Evolutionary conservation across 2,797 vertebrate genomes (phyloP), one percentile per base, ranked within the genome.

Genomic region (Sebastes cheni): DNA sequence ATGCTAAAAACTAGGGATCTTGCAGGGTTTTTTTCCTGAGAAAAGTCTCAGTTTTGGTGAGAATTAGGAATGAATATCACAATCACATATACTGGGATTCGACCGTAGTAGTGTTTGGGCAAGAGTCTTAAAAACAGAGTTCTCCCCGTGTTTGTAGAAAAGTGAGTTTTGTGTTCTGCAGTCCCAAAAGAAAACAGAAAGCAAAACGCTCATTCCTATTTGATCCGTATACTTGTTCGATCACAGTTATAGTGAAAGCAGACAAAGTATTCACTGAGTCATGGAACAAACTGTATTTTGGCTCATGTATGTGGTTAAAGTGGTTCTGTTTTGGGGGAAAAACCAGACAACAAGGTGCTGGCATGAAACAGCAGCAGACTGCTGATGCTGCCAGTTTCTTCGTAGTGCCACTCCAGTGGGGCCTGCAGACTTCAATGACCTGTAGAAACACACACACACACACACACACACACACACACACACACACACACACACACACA

Each of bases 271-370:
- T 81, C 54, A 76, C 32, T 79, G 85, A 88, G 58, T 86, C 87
- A 85, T 71, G 46, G 82, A 77, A 83, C 68, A 83, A 67, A 83
- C 39, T 81, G 79, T 68, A 58, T 79, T 88, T 80, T 90, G 84
- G 77, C 74, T 76, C 55, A 25, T 29, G 23, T 55, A 52, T 64
- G 13, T 60, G 25, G 39, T 77, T 64, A 42, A 65, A 70, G 75
- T 61, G 36, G 32, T 75, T 86, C 36, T 77, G 67, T 75, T 74
- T 59, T 52, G 54, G 58, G 54, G 79, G 30, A 67, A 67, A 80
- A 81, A 66, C n/a, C 82, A 80, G 73, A 83, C 84, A 83, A 86
- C 54, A 80, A 30, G 62, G 32, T 78, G 70, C 81, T 91, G 88
- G 87, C 90, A 80, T 70, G 60, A 81, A 72, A 50, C 46, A 62